phyloP scores from a whole-genome alignment of 2,113 vertebrate genomes.

The Dryoscopus gambensis region DNA sequence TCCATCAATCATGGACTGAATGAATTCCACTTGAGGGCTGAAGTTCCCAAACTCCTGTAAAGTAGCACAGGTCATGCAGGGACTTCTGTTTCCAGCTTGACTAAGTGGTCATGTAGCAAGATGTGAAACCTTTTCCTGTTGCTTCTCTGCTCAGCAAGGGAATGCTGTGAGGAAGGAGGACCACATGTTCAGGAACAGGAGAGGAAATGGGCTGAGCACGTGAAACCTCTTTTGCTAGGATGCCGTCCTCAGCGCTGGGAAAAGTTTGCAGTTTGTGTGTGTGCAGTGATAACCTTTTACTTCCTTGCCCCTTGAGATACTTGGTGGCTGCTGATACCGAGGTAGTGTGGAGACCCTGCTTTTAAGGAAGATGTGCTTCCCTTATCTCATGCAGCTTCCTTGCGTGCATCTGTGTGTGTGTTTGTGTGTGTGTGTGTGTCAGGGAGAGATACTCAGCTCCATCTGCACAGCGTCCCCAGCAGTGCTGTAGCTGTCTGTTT shows the following conservation, averaged over 20 bases:
- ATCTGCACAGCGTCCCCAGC: not conserved
- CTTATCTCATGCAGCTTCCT: slow-evolving; percentile 8
- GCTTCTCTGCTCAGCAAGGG: not conserved
- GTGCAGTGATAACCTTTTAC: slow-evolving; percentile 24
- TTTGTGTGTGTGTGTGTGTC: not conserved
- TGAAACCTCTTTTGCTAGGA: slow-evolving; percentile 5
- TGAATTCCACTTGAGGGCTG: not conserved
- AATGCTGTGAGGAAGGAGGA: slow-evolving; percentile 31
- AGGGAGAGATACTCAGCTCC: not conserved
- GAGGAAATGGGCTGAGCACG: slow-evolving; percentile 41
- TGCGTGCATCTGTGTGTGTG: not conserved
- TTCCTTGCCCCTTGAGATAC: not conserved
- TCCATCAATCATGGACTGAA: not conserved
- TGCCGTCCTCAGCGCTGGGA: not conserved
- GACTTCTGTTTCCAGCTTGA: not conserved
- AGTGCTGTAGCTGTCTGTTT: not conserved
- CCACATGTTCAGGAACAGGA: slow-evolving; percentile 47
- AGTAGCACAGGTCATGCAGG: not conserved
- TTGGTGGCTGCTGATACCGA: not conserved
- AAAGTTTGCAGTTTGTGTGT: not conserved
- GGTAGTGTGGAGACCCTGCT: not conserved
- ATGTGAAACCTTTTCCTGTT: not conserved
- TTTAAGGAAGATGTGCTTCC: not conserved
- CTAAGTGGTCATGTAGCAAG: not conserved
- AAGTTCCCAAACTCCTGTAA: not conserved